These are phyloP conservation scores for Luffia ferchaultella DNA, from an alignment of 2,888 invertebrate species.

Conservation along the genomic window DNA sequence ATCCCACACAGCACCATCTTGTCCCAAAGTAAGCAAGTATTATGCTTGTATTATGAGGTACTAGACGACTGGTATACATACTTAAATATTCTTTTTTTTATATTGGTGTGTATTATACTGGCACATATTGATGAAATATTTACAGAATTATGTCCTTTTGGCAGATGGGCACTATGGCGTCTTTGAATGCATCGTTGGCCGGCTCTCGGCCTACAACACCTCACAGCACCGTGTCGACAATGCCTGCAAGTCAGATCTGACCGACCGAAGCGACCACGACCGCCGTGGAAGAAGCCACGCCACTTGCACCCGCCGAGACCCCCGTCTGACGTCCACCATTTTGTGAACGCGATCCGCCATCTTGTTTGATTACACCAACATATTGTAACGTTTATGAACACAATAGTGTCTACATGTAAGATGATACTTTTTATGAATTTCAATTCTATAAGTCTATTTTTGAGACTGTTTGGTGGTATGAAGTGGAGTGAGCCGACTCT, in stretches of 20 bases:
- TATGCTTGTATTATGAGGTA: too few species aligned
- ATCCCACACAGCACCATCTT: too few species aligned
- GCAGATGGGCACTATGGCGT: conserved; percentile 93
- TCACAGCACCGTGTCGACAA: conserved; percentile 89
- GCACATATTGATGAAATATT: background rate
- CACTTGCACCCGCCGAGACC: background rate
- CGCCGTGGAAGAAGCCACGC: background rate
- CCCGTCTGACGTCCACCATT: background rate
- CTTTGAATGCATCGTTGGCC: conserved; percentile 85
- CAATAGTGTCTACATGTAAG: too few species aligned
- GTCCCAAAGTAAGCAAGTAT: too few species aligned
- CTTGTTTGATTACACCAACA: background rate
- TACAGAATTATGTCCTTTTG: too few species aligned
- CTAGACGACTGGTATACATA: too few species aligned
- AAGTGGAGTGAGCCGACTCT: too few species aligned
- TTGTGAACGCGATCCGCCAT: background rate
- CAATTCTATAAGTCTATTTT: too few species aligned
- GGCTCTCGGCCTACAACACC: conserved; percentile 91
- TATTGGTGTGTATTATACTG: background rate
- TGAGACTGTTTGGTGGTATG: too few species aligned
- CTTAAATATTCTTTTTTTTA: too few species aligned
- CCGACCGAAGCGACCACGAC: conserved; percentile 9
- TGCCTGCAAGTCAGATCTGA: conserved; percentile 76
- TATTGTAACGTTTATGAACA: background rate
- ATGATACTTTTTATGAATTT: too few species aligned